A percentile compares a stretch with the other conserved stretches of the same genome.
phyloP scores from a whole-genome alignment of 2,797 vertebrate species.

The Petrocephalus sullivani region DNA sequence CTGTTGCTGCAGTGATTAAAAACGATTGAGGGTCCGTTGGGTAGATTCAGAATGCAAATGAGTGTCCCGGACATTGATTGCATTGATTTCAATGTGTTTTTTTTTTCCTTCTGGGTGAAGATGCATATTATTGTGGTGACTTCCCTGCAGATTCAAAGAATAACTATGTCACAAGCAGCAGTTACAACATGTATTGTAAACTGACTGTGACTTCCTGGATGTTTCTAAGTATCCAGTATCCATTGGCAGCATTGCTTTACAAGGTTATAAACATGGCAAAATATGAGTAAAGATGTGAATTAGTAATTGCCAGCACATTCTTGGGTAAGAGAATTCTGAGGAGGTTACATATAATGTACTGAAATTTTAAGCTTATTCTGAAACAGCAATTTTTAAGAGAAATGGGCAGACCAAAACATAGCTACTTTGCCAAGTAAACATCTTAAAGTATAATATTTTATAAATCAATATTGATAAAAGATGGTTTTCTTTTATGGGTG shows the following conservation, averaged over 20 bases:
- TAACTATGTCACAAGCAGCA: not conserved
- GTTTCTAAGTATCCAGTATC: not conserved
- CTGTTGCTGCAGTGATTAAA: slow-evolving; percentile 35
- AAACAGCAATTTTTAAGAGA: not conserved
- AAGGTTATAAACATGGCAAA: not conserved
- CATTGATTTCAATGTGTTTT: slow-evolving; percentile 29
- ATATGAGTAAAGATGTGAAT: not conserved
- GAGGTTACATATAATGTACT: not conserved
- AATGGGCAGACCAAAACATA: not conserved
- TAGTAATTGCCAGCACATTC: not conserved
- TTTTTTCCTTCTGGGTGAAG: slow-evolving; percentile 21
- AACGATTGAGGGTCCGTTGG: slow-evolving; percentile 33
- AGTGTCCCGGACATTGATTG: slow-evolving; percentile 29
- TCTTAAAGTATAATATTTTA: not conserved
- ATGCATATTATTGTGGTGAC: slow-evolving; percentile 22
- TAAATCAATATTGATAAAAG: not conserved
- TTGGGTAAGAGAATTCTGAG: not conserved
- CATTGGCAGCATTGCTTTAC: not conserved
- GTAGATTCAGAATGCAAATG: slow-evolving; percentile 41
- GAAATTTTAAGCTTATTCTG: not conserved
- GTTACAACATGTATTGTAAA: not conserved
- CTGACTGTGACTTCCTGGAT: not conserved
- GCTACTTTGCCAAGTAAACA: not conserved
- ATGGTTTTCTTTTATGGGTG: not conserved
- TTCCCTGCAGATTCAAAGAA: not conserved